Evolutionary conservation across 92 coral and sea anemone species (phyloP).

Genomic region (Bergia puertoricense): DNA sequence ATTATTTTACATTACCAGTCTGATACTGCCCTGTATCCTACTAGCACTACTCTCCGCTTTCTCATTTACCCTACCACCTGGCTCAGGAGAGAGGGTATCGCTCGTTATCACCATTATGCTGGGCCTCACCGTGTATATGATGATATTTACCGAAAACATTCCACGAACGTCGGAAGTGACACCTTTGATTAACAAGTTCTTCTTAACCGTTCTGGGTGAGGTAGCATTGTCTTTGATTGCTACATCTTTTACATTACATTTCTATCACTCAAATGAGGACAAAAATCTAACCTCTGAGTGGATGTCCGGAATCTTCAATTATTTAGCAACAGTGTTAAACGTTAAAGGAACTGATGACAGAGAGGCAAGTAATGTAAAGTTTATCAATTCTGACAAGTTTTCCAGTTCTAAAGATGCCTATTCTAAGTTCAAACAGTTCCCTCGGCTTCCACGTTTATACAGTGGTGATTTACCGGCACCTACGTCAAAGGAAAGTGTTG

Average conservation of each 20-base stretch:
- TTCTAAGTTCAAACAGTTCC: slow-evolving; percentile 29
- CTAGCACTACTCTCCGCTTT: slow-evolving; percentile 76
- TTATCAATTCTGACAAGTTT: not conserved
- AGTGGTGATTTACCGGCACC: slow-evolving; percentile 27
- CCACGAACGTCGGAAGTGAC: slow-evolving; percentile 85
- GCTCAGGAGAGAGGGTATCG: slow-evolving; percentile 90
- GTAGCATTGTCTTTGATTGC: slow-evolving; percentile 75
- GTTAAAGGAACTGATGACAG: slow-evolving; percentile 39
- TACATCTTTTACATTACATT: slow-evolving; percentile 80
- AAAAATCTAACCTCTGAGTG: slow-evolving; percentile 62
- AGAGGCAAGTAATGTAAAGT: not conserved
- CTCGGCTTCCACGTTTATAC: slow-evolving; percentile 44
- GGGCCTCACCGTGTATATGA: slow-evolving; percentile 93
- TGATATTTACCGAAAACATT: slow-evolving; percentile 92
- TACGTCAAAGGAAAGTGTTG: slow-evolving; percentile 44
- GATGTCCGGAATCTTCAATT: slow-evolving; percentile 61
- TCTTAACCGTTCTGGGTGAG: slow-evolving; percentile 78
- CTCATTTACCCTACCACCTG: slow-evolving; percentile 89
- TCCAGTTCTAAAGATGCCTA: not conserved
- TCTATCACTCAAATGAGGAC: slow-evolving; percentile 80
- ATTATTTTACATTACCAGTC: slow-evolving; percentile 81
- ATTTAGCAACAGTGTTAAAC: slow-evolving; percentile 58
- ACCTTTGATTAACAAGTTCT: slow-evolving; percentile 85
- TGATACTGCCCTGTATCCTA: slow-evolving; percentile 89
- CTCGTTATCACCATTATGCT: slow-evolving; percentile 86